A percentile compares a stretch with the other conserved stretches of the same genome.
These are phyloP conservation scores for Lobophora halterata DNA, from an alignment of 2,888 invertebrate genomes.

Conservation along the genomic window DNA sequence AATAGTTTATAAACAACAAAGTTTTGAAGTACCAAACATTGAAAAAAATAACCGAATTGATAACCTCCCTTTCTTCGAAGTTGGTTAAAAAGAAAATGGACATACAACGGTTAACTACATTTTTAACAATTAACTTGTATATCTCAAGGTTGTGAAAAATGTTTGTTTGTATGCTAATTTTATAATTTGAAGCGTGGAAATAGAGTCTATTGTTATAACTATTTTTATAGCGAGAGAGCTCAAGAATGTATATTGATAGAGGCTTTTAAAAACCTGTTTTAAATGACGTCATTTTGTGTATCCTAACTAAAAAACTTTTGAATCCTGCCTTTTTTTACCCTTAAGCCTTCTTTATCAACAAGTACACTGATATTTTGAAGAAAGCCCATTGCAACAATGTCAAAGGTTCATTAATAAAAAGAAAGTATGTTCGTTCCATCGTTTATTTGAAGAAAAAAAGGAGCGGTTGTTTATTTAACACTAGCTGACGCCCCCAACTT, in stretches of 20 bases:
- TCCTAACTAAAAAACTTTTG: slow-evolving; percentile 4
- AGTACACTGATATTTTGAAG: neutral
- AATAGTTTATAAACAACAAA: too few relatives aligned
- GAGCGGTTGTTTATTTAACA: too few relatives aligned
- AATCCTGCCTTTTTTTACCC: slow-evolving; percentile 7
- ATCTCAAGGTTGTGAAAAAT: slow-evolving; percentile 12
- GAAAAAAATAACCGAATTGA: too few relatives aligned
- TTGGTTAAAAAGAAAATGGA: too few relatives aligned
- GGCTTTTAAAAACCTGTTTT: slow-evolving; percentile 16
- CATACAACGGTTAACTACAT: slow-evolving; percentile 12
- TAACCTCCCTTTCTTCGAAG: too few relatives aligned
- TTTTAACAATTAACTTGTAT: slow-evolving; percentile 10
- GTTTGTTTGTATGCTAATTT: slow-evolving; percentile 29
- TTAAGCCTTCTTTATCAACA: slow-evolving; percentile 2
- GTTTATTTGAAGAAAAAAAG: slow-evolving; percentile 3
- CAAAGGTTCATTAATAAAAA: too few relatives aligned
- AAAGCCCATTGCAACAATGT: too few relatives aligned
- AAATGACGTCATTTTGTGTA: slow-evolving; percentile 12
- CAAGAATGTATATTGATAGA: slow-evolving; percentile 2
- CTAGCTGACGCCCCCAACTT: too few relatives aligned
- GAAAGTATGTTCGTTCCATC: too few relatives aligned
- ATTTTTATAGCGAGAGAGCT: neutral
- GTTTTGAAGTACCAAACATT: too few relatives aligned
- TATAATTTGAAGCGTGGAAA: slow-evolving; percentile 19
- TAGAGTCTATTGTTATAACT: slow-evolving; percentile 7